A percentile compares a stretch with the other conserved stretches of the same genome.
These are phyloP conservation scores for Henricia sp. DNA, from an alignment of 53 echinoderm and acorn worm species.

Conservation along the genomic window DNA sequence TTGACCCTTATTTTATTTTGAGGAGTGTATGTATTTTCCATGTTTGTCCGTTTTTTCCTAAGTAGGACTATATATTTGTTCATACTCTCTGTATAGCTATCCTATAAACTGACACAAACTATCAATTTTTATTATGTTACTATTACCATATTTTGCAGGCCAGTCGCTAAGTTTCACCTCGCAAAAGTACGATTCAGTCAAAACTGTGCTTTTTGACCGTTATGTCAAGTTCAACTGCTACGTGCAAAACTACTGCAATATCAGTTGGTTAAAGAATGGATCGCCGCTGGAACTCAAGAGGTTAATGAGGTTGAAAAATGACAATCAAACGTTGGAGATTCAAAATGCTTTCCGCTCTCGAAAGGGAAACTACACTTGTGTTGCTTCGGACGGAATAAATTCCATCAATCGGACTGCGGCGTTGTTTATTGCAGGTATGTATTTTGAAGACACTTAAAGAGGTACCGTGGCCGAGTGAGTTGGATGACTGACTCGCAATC, in stretches of 20 bases:
- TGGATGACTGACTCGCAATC: too few species aligned
- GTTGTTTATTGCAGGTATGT: constrained; percentile 38
- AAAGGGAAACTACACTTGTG: constrained; percentile 41
- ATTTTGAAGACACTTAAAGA: too few species aligned
- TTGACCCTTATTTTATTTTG: too few species aligned
- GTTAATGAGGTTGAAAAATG: neutral
- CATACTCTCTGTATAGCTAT: too few species aligned
- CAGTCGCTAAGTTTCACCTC: constrained; percentile 1
- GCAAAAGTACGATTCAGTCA: neutral
- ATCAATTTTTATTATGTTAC: neutral
- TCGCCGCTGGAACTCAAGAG: neutral
- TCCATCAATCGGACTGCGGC: constrained; percentile 25
- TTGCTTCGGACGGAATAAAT: neutral
- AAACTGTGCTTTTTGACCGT: neutral
- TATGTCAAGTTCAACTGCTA: constrained; percentile 6
- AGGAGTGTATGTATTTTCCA: too few species aligned
- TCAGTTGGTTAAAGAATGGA: constrained; percentile 29
- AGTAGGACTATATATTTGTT: too few species aligned
- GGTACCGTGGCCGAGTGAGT: too few species aligned
- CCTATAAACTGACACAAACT: too few species aligned
- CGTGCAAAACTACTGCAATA: constrained; percentile 41
- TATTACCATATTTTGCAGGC: neutral
- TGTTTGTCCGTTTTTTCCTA: too few species aligned
- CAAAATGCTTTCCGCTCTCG: neutral
- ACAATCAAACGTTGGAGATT: constrained; percentile 39